phyloP scores from a whole-genome alignment of 1,140 invertebrate species.

The Philotrypesis tridentata region DNA sequence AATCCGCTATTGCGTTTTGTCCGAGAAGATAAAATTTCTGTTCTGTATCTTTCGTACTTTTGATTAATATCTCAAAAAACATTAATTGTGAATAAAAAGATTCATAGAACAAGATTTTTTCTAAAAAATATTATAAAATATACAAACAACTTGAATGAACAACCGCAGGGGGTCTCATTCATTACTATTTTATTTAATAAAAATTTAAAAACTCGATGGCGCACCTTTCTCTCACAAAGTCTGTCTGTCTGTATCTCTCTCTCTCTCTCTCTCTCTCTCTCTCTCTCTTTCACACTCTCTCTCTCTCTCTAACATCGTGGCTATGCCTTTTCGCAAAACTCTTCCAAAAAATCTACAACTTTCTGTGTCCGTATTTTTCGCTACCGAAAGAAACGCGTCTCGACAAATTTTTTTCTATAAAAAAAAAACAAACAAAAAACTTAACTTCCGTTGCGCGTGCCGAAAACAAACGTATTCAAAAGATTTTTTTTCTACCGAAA shows the following conservation, averaged over 20 bases:
- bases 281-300: constrained; percentile 14
- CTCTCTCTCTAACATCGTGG: not conserved
- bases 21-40: not conserved
- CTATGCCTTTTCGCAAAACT: constrained; percentile 27
- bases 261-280: constrained; percentile 11
- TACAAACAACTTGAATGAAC: constrained; percentile 35
- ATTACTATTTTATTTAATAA: constrained; percentile 45
- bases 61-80: constrained; percentile 12
- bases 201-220: constrained; percentile 49
- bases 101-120: constrained; percentile 47
- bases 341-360: constrained; percentile 11
- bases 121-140: constrained; percentile 36
- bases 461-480: constrained; percentile 61
- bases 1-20: constrained; percentile 31
- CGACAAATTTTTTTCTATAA: constrained; percentile 38
- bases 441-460: constrained; percentile 29
- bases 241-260: constrained; percentile 29
- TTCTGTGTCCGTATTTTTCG: not conserved
- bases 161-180: constrained; percentile 35
- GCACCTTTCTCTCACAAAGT: constrained; percentile 30
- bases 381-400: constrained; percentile 53
- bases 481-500: constrained; percentile 40
- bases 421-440: constrained; percentile 37
- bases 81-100: constrained; percentile 38
- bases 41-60: constrained; percentile 24